Evolutionary conservation across 2,113 vertebrate species (phyloP).

Genomic region (Lycaon pictus): DNA sequence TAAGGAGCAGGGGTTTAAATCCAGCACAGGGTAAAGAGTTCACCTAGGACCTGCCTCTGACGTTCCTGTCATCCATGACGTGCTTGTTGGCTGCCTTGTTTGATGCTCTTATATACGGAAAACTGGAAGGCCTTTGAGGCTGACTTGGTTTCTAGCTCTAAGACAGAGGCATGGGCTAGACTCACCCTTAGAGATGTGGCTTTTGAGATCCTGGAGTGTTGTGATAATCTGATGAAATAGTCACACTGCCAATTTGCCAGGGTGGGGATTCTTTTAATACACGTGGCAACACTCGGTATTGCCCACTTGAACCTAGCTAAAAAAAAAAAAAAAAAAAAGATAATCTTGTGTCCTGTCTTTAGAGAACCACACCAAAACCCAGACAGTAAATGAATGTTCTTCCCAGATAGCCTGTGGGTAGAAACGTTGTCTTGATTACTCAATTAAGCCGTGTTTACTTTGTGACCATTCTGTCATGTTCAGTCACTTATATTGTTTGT

Average conservation of each 20-base stretch:
- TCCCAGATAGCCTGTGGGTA: constrained; percentile 62
- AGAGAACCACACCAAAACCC: constrained; percentile 60
- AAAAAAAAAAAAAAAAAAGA: constrained; percentile 58
- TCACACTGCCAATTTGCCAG: constrained; percentile 67
- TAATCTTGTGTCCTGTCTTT: constrained; percentile 66
- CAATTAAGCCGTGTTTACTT: constrained; percentile 71
- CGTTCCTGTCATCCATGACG: background rate
- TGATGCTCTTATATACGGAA: background rate
- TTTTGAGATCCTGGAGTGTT: constrained; percentile 40
- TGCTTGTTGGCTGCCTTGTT: background rate
- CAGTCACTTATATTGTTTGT: constrained; percentile 43
- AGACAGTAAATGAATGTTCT: constrained; percentile 64
- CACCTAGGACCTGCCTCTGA: background rate
- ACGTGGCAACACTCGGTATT: constrained; percentile 6
- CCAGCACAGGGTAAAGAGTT: background rate
- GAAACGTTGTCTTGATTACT: constrained; percentile 73
- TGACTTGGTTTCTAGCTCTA: constrained; percentile 1
- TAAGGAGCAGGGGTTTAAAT: background rate
- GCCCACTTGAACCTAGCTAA: constrained; percentile 57
- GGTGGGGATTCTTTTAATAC: constrained; percentile 61
- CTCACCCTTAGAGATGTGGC: background rate
- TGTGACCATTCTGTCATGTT: constrained; percentile 61
- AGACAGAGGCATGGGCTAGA: background rate
- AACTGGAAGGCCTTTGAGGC: background rate
- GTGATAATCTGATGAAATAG: constrained; percentile 71